phyloP scores from a whole-genome alignment of 1,140 invertebrate species.

The Cheumatopsyche charites region DNA sequence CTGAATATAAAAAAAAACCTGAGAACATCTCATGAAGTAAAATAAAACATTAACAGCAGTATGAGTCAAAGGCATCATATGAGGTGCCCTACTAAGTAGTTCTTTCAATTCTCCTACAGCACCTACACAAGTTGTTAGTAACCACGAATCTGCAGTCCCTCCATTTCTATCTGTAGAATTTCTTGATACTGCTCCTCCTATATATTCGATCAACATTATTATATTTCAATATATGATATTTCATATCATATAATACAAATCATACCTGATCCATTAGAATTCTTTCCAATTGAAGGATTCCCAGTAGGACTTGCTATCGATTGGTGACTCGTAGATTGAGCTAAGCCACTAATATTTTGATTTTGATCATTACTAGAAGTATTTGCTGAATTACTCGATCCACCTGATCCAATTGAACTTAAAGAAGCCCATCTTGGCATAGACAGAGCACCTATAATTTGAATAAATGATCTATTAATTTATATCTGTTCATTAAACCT shows the following conservation, averaged over 20 bases:
- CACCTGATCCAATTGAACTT: slow-evolving; percentile 72
- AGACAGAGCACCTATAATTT: slow-evolving; percentile 72
- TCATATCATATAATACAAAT: not conserved
- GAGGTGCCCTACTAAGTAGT: slow-evolving; percentile 67
- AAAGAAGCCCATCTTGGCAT: slow-evolving; percentile 85
- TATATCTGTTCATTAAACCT: slow-evolving; percentile 28
- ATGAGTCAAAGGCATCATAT: slow-evolving; percentile 65
- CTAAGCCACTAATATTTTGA: slow-evolving; percentile 48
- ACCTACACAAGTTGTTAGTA: slow-evolving; percentile 87
- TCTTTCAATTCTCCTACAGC: slow-evolving; percentile 79
- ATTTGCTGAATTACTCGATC: slow-evolving; percentile 55
- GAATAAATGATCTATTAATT: not conserved
- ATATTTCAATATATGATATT: not conserved
- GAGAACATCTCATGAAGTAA: slow-evolving; percentile 91
- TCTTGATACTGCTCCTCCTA: slow-evolving; percentile 21
- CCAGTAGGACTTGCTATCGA: slow-evolving; percentile 43
- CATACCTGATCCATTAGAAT: slow-evolving; percentile 60
- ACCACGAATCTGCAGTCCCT: slow-evolving; percentile 67
- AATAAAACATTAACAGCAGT: slow-evolving; percentile 80
- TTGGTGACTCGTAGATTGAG: slow-evolving; percentile 45
- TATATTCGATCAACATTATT: slow-evolving; percentile 8
- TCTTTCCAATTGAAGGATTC: slow-evolving; percentile 53
- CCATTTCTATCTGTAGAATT: slow-evolving; percentile 48
- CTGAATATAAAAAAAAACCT: slow-evolving; percentile 57
- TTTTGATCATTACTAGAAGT: slow-evolving; percentile 54